Conservation (phyloP, 1,140 invertebrate genomes). For the Drosophila nasuta region DNA sequence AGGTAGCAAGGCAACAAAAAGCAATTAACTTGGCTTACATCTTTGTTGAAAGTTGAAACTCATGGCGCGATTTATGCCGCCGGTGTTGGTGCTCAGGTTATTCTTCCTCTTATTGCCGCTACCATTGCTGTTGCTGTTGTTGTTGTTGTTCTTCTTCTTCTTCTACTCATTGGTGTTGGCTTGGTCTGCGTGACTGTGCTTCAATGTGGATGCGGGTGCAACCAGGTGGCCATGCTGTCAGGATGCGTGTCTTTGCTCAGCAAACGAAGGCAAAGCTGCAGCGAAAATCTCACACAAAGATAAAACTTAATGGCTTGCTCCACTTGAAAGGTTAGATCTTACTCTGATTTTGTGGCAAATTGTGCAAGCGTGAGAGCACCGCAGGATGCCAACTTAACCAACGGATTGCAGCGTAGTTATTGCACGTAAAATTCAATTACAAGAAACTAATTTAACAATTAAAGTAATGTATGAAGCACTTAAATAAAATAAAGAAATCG, state of each 20-base stretch:
- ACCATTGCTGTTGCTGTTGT: not conserved
- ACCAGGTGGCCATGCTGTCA: constrained; percentile 27
- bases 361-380: constrained; percentile 31
- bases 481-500: not conserved
- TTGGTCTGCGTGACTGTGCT: constrained; percentile 8
- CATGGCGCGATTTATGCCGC: constrained; percentile 80
- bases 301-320: constrained; percentile 70
- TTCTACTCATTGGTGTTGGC: constrained; percentile 11
- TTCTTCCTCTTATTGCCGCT: not conserved
- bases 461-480: not conserved
- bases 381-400: constrained; percentile 9
- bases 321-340: constrained; percentile 67
- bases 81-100: constrained; percentile 25
- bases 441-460: not conserved
- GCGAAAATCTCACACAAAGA: constrained; percentile 51
- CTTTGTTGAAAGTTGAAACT: constrained; percentile 81
- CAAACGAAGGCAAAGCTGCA: constrained; percentile 57
- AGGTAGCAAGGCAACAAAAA: constrained; percentile 68
- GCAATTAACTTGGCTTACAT: constrained; percentile 83
- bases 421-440: not conserved
- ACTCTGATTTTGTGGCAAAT: constrained; percentile 71
- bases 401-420: constrained; percentile 7
- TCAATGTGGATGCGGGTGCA: constrained; percentile 40
- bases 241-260: constrained; percentile 49
- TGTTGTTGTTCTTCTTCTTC: not conserved